phyloP scores from a whole-genome alignment of 2,888 invertebrate genomes.

The Eristalinus sepulchralis region DNA sequence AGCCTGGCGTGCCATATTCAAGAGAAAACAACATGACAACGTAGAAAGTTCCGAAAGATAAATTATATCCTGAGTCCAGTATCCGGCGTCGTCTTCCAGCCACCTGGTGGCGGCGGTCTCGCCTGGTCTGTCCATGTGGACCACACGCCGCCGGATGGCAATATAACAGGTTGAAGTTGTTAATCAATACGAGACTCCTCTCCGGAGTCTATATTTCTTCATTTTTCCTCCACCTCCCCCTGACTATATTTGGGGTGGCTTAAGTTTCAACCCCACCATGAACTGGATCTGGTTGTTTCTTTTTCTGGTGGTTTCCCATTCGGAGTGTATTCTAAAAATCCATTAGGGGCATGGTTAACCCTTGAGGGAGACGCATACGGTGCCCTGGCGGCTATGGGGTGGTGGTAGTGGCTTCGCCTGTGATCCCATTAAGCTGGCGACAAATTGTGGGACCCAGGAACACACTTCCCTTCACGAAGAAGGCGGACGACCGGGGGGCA shows the following conservation, averaged over 20 bases:
- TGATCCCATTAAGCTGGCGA: conserved; percentile 45
- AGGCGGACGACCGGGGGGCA: neutral
- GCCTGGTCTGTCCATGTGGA: neutral
- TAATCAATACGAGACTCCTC: conserved; percentile 21
- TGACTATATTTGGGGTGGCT: neutral
- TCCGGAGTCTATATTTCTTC: conserved; percentile 6
- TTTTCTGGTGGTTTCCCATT: neutral
- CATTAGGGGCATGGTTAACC: conserved; percentile 37
- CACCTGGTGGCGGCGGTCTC: conserved; percentile 4
- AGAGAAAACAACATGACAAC: conserved; percentile 45
- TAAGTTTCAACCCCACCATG: neutral
- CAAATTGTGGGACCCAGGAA: conserved; percentile 18
- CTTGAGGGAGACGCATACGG: conserved; percentile 19
- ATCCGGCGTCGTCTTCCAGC: neutral
- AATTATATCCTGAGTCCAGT: conserved; percentile 13
- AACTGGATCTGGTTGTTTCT: neutral
- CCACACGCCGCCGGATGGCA: neutral
- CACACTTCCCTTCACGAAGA: neutral
- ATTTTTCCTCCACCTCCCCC: neutral
- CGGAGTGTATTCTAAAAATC: conserved; percentile 33
- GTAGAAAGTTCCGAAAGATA: conserved; percentile 30
- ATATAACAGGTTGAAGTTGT: conserved; percentile 16
- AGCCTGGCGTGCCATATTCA: conserved; percentile 10
- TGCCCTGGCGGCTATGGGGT: neutral
- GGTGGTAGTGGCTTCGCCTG: conserved; percentile 1